These are phyloP conservation scores for Poecilus cupreus DNA, from an alignment of 2,888 invertebrate species.

Conservation along the genomic window DNA sequence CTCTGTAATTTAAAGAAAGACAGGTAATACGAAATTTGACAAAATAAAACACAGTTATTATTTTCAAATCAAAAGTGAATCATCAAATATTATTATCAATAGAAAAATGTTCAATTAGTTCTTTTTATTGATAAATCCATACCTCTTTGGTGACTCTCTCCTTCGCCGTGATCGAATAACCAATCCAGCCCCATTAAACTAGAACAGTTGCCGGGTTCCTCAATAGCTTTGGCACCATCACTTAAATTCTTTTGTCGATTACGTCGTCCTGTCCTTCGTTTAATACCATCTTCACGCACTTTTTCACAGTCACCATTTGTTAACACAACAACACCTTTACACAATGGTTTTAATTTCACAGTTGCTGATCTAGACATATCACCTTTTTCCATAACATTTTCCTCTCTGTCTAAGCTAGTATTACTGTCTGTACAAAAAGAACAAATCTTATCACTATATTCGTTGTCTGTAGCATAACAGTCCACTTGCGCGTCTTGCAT, in stretches of 20 bases:
- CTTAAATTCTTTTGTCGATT: slow-evolving; percentile 66
- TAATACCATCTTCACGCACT: slow-evolving; percentile 59
- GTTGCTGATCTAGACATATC: slow-evolving; percentile 57
- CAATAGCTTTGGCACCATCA: slow-evolving; percentile 62
- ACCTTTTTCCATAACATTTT: slow-evolving; percentile 61
- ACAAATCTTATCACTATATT: slow-evolving; percentile 69
- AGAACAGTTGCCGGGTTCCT: slow-evolving; percentile 68
- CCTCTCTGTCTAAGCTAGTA: slow-evolving; percentile 69
- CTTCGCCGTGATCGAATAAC: slow-evolving; percentile 76
- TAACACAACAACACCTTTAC: slow-evolving; percentile 44
- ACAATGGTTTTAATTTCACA: slow-evolving; percentile 49
- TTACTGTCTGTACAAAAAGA: slow-evolving; percentile 70
- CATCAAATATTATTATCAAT: no score
- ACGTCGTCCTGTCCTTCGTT: slow-evolving; percentile 65
- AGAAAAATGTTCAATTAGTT: no score
- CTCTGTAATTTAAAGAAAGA: not conserved
- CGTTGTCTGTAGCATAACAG: slow-evolving; percentile 69
- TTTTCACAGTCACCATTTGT: slow-evolving; percentile 55
- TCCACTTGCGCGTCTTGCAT: slow-evolving; percentile 72
- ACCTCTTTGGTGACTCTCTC: slow-evolving; percentile 65
- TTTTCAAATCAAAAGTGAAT: no score
- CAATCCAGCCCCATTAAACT: slow-evolving; percentile 79
- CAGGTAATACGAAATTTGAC: not conserved
- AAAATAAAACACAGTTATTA: no score
- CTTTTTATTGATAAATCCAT: not conserved